Conservation (phyloP, 2,888 invertebrate genomes). For the Sipha maydis region DNA sequence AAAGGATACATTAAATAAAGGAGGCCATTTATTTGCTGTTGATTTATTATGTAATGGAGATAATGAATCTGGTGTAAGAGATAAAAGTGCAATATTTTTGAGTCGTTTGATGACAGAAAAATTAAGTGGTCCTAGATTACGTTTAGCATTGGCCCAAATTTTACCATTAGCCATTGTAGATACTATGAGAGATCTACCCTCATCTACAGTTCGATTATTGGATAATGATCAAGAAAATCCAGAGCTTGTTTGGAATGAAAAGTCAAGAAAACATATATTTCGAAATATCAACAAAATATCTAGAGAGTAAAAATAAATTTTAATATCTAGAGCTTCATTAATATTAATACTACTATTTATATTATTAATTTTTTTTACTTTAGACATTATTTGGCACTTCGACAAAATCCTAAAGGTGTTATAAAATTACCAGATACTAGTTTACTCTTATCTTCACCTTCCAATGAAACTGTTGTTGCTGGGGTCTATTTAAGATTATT, state of each 20-base stretch:
- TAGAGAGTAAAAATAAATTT: slow-evolving; percentile 73
- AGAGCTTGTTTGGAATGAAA: slow-evolving; percentile 97
- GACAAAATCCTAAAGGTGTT: slow-evolving; percentile 76
- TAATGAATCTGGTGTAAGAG: slow-evolving; percentile 80
- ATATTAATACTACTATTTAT: background rate
- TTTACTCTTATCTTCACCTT: slow-evolving; percentile 63
- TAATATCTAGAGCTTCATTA: background rate
- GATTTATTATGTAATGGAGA: slow-evolving; percentile 90
- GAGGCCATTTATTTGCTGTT: slow-evolving; percentile 70
- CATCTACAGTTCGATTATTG: slow-evolving; percentile 87
- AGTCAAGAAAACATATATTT: slow-evolving; percentile 80
- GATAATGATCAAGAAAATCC: slow-evolving; percentile 97
- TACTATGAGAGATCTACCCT: slow-evolving; percentile 89
- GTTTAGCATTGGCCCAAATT: slow-evolving; percentile 87
- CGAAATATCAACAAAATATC: slow-evolving; percentile 76
- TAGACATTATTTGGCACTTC: slow-evolving; percentile 81
- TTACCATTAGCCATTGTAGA: slow-evolving; percentile 94
- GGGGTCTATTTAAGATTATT: slow-evolving; percentile 96
- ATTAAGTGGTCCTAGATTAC: slow-evolving; percentile 93
- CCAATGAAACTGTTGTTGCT: slow-evolving; percentile 85
- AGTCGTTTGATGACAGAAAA: slow-evolving; percentile 95
- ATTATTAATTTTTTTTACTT: slow-evolving; percentile 61
- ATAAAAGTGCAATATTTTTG: slow-evolving; percentile 89
- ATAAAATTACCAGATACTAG: slow-evolving; percentile 77
- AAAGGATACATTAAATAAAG: slow-evolving; percentile 92